A percentile compares a stretch with the other conserved stretches of the same genome.
Evolutionary conservation across 2,113 vertebrate species (phyloP).

Genomic region (Puma concolor): DNA sequence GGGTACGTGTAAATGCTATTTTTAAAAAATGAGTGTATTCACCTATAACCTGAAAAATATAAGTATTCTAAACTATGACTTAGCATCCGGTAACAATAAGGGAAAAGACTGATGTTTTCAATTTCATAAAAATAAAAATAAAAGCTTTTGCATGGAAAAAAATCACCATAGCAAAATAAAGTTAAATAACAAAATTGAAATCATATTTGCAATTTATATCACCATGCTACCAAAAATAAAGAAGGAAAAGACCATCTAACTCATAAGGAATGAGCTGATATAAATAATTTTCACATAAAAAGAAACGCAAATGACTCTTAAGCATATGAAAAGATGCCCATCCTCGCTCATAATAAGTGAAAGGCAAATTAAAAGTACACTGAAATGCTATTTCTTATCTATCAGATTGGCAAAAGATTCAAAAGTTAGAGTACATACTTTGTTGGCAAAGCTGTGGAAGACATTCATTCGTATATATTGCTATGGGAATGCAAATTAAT

Average conservation of each 20-base stretch:
- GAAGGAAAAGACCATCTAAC: not conserved
- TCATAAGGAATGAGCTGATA: not conserved
- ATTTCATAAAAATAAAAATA: constrained; percentile 11
- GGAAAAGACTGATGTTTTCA: not conserved
- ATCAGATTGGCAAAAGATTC: not conserved
- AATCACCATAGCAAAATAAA: constrained; percentile 27
- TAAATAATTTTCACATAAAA: constrained; percentile 15
- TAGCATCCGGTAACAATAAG: not conserved
- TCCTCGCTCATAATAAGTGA: not conserved
- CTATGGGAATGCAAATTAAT: not conserved
- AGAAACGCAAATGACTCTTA: not conserved
- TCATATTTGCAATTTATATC: constrained; percentile 25
- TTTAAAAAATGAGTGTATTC: not conserved
- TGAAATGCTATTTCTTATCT: constrained; percentile 3
- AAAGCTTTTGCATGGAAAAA: not conserved
- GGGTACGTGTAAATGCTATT: not conserved
- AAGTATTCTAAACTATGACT: not conserved
- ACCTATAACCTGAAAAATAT: not conserved
- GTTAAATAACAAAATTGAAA: constrained; percentile 12
- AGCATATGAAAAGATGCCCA: not conserved
- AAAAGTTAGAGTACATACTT: not conserved
- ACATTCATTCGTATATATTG: not conserved
- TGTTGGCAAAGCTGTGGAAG: not conserved
- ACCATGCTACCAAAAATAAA: constrained; percentile 47
- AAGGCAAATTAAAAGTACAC: not conserved